Conservation (phyloP, 2,113 vertebrate species). For the Macrotus californicus region DNA sequence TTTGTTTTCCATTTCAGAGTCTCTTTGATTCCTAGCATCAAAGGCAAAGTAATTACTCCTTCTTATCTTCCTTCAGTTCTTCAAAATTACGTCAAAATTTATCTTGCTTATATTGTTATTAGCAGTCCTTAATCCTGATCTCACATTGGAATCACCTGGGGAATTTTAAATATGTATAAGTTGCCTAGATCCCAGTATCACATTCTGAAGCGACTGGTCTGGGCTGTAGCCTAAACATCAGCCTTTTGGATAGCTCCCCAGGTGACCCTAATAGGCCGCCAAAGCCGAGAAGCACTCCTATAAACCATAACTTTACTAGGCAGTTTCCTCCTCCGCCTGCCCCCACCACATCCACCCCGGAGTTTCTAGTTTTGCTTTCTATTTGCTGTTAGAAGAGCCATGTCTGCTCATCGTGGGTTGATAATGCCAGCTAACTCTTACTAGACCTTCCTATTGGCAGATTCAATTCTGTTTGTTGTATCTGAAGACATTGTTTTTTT, state of each 20-base stretch:
- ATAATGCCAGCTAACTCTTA: background rate
- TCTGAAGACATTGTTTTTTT: background rate
- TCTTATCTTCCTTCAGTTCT: background rate
- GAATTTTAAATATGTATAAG: background rate
- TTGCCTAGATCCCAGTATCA: background rate
- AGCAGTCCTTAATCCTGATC: background rate
- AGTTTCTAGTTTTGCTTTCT: background rate
- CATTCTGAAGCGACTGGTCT: background rate
- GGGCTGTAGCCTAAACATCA: background rate
- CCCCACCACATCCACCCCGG: no score
- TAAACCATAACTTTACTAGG: background rate
- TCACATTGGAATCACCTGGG: background rate
- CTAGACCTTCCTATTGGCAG: background rate
- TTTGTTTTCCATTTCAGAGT: background rate
- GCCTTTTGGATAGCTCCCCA: background rate
- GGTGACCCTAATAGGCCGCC: background rate
- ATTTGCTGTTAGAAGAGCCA: background rate
- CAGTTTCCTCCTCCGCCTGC: background rate
- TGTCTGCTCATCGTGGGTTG: background rate
- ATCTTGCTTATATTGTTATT: background rate
- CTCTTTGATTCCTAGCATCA: background rate
- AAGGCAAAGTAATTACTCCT: slow-evolving; percentile 8
- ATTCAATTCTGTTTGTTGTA: background rate
- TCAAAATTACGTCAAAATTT: slow-evolving; percentile 11
- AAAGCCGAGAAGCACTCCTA: no score